phyloP scores from a whole-genome alignment of 1,140 invertebrate genomes.

The Heliconius hewitsoni region DNA sequence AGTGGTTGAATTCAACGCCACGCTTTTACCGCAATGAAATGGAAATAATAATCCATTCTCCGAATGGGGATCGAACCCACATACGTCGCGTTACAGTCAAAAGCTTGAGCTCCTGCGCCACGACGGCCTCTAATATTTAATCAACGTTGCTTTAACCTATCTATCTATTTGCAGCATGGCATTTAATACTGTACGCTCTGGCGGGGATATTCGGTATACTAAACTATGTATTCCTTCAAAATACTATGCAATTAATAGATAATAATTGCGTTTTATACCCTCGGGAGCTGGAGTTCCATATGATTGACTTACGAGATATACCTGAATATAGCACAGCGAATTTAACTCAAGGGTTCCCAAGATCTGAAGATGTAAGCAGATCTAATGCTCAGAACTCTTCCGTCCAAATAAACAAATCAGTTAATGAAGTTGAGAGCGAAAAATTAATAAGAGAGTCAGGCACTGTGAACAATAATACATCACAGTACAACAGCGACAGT shows the following conservation, averaged over 20 bases:
- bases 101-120: too few species aligned
- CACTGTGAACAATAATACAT: not conserved
- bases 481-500: slow-evolving; percentile 23
- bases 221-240: slow-evolving; percentile 67
- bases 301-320: slow-evolving; percentile 42
- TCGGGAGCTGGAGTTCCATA: slow-evolving; percentile 55
- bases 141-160: not conserved
- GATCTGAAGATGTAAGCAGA: slow-evolving; percentile 28
- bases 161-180: slow-evolving; percentile 61
- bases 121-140: too few species aligned
- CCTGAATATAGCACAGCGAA: slow-evolving; percentile 31
- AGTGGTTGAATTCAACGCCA: too few species aligned
- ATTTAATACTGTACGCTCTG: slow-evolving; percentile 58
- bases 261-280: slow-evolving; percentile 64
- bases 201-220: slow-evolving; percentile 64
- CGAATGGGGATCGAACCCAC: too few species aligned
- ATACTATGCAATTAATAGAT: slow-evolving; percentile 60
- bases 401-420: slow-evolving; percentile 20
- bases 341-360: slow-evolving; percentile 22
- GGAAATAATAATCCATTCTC: too few species aligned
- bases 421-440: slow-evolving; percentile 26
- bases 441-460: slow-evolving; percentile 19
- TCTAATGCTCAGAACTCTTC: slow-evolving; percentile 36
- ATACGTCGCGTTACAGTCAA: too few species aligned
- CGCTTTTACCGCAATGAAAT: too few species aligned